Evolutionary conservation across 1,140 invertebrate genomes (phyloP).

Genomic region (Cecropterus lyciades): DNA sequence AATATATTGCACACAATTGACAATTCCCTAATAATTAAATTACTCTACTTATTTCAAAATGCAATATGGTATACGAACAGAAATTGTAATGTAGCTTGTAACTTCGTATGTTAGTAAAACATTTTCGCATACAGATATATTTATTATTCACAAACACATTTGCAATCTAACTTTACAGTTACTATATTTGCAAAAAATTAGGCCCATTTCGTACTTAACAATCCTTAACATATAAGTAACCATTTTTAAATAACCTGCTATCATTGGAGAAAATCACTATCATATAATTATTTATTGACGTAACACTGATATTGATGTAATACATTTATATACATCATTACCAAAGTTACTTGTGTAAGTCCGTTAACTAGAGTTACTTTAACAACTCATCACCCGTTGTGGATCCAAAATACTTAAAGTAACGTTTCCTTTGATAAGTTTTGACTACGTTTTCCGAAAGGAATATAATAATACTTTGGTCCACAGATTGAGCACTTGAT

Average conservation of each 20-base stretch:
- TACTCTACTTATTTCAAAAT: constrained; percentile 23
- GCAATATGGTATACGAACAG: constrained; percentile 29
- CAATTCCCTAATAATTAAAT: background rate
- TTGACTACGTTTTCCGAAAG: constrained; percentile 30
- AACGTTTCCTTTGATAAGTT: constrained; percentile 22
- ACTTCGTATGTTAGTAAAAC: background rate
- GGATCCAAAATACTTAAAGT: constrained; percentile 30
- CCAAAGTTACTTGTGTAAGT: constrained; percentile 3
- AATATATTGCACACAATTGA: constrained; percentile 11
- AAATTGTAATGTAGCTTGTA: background rate
- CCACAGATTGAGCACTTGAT: constrained; percentile 77
- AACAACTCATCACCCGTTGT: constrained; percentile 27
- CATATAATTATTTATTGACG: background rate
- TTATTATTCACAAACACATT: constrained; percentile 4
- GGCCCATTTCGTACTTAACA: background rate
- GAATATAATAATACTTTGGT: constrained; percentile 72
- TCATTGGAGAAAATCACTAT: background rate
- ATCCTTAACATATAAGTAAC: constrained; percentile 2
- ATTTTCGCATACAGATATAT: background rate
- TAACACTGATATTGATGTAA: constrained; percentile 26
- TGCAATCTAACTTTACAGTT: background rate
- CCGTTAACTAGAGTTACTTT: constrained; percentile 1
- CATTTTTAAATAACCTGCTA: background rate
- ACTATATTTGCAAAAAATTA: background rate
- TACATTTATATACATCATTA: constrained; percentile 20